phyloP scores from a whole-genome alignment of 1,140 invertebrate species.

The Drosophila orosa region DNA sequence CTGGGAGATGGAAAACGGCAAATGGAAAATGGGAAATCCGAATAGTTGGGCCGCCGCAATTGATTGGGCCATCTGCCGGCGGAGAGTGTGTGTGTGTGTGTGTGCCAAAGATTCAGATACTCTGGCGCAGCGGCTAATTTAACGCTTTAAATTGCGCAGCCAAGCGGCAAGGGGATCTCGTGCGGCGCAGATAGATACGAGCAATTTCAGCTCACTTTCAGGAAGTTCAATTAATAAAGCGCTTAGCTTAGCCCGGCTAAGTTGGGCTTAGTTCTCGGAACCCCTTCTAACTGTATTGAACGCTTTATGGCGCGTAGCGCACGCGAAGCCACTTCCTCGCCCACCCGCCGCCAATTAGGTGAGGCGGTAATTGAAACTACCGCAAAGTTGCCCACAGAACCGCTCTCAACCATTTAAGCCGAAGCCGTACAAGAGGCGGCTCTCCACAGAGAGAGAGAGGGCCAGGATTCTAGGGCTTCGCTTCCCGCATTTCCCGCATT shows the following conservation, averaged over 20 bases:
- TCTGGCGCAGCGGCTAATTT: conserved; percentile 62
- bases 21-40: conserved; percentile 18
- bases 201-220: conserved; percentile 48
- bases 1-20: conserved; percentile 36
- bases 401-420: conserved; percentile 32
- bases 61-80: conserved; percentile 46
- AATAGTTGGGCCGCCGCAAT: conserved; percentile 23
- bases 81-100: conserved; percentile 5
- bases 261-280: conserved; percentile 67
- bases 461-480: conserved; percentile 57
- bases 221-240: conserved; percentile 80
- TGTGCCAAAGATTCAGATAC: conserved; percentile 41
- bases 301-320: conserved; percentile 79
- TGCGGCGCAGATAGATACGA: conserved; percentile 42
- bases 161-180: conserved; percentile 68
- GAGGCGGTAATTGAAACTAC: conserved; percentile 76
- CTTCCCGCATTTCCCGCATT: conserved; percentile 41
- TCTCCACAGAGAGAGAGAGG: neutral
- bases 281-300: conserved; percentile 74
- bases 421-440: conserved; percentile 57
- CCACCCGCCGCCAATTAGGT: conserved; percentile 61
- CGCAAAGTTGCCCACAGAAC: conserved; percentile 53
- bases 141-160: conserved; percentile 79
- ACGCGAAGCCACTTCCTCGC: conserved; percentile 48
- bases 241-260: conserved; percentile 58